Conservation (phyloP, 2,888 invertebrate species). For the Synergus itoensis region DNA sequence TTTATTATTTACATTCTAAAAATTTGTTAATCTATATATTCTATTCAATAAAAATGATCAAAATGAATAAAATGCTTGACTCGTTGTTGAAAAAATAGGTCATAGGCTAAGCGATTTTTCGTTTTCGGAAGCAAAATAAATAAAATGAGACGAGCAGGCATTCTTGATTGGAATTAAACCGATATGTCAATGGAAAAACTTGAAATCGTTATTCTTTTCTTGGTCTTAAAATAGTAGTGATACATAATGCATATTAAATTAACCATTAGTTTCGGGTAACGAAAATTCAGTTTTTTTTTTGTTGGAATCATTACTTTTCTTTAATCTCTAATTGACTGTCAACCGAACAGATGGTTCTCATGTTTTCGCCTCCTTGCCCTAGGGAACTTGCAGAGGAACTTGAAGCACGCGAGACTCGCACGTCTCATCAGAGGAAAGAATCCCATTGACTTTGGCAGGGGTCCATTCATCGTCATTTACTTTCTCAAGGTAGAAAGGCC, state of each 20-base stretch:
- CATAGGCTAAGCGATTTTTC: too few species aligned
- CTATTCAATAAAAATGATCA: neutral
- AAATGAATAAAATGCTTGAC: too few species aligned
- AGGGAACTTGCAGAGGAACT: slow-evolving; percentile 4
- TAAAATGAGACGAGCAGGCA: too few species aligned
- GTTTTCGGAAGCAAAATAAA: too few species aligned
- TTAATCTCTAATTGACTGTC: neutral
- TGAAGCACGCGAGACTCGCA: slow-evolving; percentile 16
- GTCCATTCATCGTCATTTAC: slow-evolving; percentile 22
- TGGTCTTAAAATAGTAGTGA: too few species aligned
- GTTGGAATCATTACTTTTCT: neutral
- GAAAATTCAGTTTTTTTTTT: neutral
- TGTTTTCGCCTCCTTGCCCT: neutral
- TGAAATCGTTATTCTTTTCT: too few species aligned
- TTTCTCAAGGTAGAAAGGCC: neutral
- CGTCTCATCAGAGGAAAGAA: slow-evolving; percentile 6
- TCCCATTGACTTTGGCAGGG: slow-evolving; percentile 35
- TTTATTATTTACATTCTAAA: neutral
- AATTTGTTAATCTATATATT: neutral
- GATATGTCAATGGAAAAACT: too few species aligned
- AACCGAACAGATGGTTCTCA: neutral
- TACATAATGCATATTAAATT: too few species aligned
- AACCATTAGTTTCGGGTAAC: too few species aligned
- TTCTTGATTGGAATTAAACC: too few species aligned
- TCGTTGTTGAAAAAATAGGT: too few species aligned